A percentile compares a stretch with the other conserved stretches of the same genome.
These are phyloP conservation scores for Myocastor coypus DNA, from an alignment of 2,113 vertebrate genomes.

Conservation along the genomic window DNA sequence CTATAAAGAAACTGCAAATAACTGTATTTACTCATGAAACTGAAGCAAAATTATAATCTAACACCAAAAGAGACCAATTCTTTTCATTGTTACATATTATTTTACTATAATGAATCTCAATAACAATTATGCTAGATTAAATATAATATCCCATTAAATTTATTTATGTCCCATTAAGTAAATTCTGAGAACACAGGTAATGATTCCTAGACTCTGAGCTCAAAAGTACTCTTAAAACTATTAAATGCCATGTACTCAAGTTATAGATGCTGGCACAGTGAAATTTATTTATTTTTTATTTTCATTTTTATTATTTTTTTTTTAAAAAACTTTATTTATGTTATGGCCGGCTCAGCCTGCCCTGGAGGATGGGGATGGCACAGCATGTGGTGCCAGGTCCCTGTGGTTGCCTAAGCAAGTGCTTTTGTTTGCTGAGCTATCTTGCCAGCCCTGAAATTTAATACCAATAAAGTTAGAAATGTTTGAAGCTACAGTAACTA, in stretches of 20 bases:
- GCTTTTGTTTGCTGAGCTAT: too few species aligned
- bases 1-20: slow-evolving; percentile 42
- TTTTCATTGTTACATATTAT: slow-evolving; percentile 14
- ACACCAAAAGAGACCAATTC: neutral
- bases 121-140: neutral
- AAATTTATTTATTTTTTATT: neutral
- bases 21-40: neutral
- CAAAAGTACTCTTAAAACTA: neutral
- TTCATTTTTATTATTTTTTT: too few species aligned
- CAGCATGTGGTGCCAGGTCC: too few species aligned
- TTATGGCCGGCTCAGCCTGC: too few species aligned
- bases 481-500: neutral
- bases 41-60: slow-evolving; percentile 34
- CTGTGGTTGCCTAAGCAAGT: too few species aligned
- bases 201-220: neutral
- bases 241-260: neutral
- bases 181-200: slow-evolving; percentile 32
- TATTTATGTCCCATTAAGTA: slow-evolving; percentile 3
- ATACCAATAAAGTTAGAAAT: neutral
- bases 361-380: too few species aligned
- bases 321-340: too few species aligned
- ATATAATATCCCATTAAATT: slow-evolving; percentile 7
- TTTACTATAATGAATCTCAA: neutral
- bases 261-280: neutral
- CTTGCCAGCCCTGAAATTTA: neutral